These are phyloP conservation scores for Acromyrmex charruanus DNA, from an alignment of 1,140 invertebrate genomes.

Conservation along the genomic window DNA sequence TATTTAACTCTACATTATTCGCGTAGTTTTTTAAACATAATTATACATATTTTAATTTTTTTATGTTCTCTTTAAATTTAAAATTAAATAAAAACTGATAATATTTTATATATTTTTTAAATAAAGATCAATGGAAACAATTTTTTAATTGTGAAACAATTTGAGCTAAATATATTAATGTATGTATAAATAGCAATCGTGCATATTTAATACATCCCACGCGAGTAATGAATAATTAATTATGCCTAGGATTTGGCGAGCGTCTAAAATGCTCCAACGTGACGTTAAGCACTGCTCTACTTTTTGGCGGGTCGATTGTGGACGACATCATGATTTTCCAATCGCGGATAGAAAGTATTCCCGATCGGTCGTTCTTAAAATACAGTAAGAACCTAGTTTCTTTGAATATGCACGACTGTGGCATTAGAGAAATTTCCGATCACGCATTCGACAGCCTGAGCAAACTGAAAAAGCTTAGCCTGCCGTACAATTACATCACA, in stretches of 20 bases:
- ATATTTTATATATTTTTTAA: no score
- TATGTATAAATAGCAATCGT: no score
- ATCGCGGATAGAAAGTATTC: conserved; percentile 73
- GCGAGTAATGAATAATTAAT: background rate
- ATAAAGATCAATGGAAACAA: no score
- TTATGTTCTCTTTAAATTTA: no score
- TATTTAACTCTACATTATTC: no score
- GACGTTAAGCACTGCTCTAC: conserved; percentile 55
- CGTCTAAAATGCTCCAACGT: conserved; percentile 76
- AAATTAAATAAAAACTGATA: no score
- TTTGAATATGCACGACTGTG: conserved; percentile 79
- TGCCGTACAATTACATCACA: conserved; percentile 78
- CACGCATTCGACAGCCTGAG: conserved; percentile 73
- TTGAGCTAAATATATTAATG: no score
- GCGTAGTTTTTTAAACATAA: no score
- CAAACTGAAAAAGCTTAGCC: conserved; percentile 75
- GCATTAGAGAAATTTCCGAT: conserved; percentile 70
- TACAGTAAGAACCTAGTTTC: conserved; percentile 69
- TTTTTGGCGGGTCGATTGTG: conserved; percentile 53
- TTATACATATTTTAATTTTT: no score
- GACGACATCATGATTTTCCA: conserved; percentile 71
- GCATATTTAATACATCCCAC: no score
- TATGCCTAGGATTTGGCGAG: conserved; percentile 61
- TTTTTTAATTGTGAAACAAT: no score
- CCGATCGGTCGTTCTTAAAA: conserved; percentile 67